Conservation (phyloP, 1,140 invertebrate genomes). For the Carposina sasakii region DNA sequence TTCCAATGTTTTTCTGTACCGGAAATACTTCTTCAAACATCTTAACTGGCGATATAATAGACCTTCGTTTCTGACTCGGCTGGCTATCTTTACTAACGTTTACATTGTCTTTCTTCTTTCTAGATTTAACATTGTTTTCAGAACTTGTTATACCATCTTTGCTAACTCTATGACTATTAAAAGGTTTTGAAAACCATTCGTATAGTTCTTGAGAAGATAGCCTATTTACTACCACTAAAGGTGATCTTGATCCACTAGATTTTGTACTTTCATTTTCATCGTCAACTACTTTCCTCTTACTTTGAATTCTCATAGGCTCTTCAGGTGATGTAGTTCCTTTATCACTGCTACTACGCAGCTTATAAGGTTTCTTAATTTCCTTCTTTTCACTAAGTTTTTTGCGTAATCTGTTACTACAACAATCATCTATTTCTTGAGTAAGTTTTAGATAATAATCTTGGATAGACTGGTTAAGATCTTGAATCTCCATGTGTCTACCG, state of each 20-base stretch:
- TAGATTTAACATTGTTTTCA: background rate
- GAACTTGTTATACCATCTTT: background rate
- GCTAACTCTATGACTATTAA: background rate
- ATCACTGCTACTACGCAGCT: too few relatives aligned
- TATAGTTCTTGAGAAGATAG: background rate
- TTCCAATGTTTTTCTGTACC: background rate
- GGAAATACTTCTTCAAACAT: background rate
- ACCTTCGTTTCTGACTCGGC: background rate
- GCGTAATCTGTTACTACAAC: too few relatives aligned
- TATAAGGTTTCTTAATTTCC: too few relatives aligned
- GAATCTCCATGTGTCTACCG: constrained; percentile 34
- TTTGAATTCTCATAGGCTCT: too few relatives aligned
- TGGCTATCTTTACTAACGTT: background rate
- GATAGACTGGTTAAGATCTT: constrained; percentile 29
- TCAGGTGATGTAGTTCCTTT: too few relatives aligned
- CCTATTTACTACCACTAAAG: too few relatives aligned
- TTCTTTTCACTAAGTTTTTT: too few relatives aligned
- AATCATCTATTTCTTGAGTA: constrained; percentile 22
- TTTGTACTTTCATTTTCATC: too few relatives aligned
- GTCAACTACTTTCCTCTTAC: too few relatives aligned
- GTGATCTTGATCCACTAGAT: too few relatives aligned
- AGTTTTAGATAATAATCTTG: constrained; percentile 36
- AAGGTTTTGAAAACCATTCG: background rate
- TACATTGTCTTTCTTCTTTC: background rate
- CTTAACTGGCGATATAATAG: background rate